Evolutionary conservation across 2,888 invertebrate species (phyloP).

Genomic region (Idaea dimidiata): DNA sequence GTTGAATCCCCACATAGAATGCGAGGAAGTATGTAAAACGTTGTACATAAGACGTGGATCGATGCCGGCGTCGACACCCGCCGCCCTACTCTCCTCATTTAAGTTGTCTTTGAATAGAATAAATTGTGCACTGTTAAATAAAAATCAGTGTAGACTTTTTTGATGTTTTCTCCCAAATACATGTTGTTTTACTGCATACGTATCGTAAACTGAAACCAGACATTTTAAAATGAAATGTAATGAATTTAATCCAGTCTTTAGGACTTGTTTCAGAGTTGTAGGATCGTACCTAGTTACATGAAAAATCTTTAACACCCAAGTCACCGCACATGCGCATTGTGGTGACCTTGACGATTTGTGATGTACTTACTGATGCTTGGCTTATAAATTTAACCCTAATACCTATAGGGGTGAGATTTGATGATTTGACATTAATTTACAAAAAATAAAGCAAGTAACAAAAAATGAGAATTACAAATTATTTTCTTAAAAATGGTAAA

Average conservation of each 20-base stretch:
- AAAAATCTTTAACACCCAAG: conserved; percentile 62
- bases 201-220: not conserved
- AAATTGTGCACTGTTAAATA: not conserved
- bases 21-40: conserved; percentile 72
- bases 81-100: conserved; percentile 36
- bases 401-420: not conserved
- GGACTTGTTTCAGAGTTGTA: conserved; percentile 37
- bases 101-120: conserved; percentile 6
- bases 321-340: conserved; percentile 67
- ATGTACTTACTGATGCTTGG: conserved; percentile 37
- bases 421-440: not conserved
- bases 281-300: conserved; percentile 35
- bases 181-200: not conserved
- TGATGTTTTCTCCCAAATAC: not conserved
- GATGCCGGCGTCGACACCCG: conserved; percentile 65
- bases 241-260: conserved; percentile 9
- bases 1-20: conserved; percentile 75
- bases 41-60: conserved; percentile 73
- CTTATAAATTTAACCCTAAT: conserved; percentile 27
- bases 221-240: not conserved
- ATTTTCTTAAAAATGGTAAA: not conserved
- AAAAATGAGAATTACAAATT: not conserved
- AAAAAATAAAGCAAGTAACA: not conserved
- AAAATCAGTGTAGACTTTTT: not conserved
- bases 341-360: conserved; percentile 64